Base-by-base conservation (phyloP, 2,888 invertebrate species). In the Scaptodrosophila latifasciaeformis region DNA sequence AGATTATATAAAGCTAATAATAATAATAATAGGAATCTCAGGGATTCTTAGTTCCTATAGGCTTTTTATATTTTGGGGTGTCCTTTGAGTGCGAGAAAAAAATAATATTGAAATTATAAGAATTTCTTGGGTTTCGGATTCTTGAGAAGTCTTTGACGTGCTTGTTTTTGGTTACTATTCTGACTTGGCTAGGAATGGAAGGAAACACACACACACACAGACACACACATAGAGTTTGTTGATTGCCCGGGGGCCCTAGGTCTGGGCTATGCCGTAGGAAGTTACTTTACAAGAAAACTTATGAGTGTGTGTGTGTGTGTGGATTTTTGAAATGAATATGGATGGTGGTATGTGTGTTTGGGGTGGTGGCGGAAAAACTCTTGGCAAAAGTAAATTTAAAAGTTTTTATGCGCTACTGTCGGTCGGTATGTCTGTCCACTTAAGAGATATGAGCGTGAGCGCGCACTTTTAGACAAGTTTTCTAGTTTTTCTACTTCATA, bases 371-470 rank as follows among this genome's bases (percentile, higher is more conserved):
- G 74, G 67, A 60, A 62, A 78, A 75, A 75, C 76, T 81, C 75
- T 70, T 78, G 63, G 79, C 79, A 78, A 75, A 75, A 75, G 81
- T 75, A 75, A 75, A 75, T 75, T 75, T 75, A 78, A 75, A 75
- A 75, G 71, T 75, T 75, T 75, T 64, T 64, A 59, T 59, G 57
- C 52, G 66, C 59, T 52, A 51, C 66, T 54, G 59, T 62, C 61
- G 49, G 52, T 55, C 18, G 55, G 58, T 55, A 51, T 51, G 62
- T 49, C 39, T 7, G 39, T 56, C 51, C 40, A 39, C 54, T 43
- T 49, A 46, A 54, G 45, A 71, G 59, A 67, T 74, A 80, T 81
- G 75, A 78, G 75, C 68, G 52, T 52, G n/a, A 60, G 71, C 65
- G 79, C 63, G 59, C 71, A 67, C 62, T 70, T 77, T 70, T 80